Evolutionary conservation across 2,888 invertebrate genomes (phyloP).

Genomic region (Troglohyphantes excavatus): DNA sequence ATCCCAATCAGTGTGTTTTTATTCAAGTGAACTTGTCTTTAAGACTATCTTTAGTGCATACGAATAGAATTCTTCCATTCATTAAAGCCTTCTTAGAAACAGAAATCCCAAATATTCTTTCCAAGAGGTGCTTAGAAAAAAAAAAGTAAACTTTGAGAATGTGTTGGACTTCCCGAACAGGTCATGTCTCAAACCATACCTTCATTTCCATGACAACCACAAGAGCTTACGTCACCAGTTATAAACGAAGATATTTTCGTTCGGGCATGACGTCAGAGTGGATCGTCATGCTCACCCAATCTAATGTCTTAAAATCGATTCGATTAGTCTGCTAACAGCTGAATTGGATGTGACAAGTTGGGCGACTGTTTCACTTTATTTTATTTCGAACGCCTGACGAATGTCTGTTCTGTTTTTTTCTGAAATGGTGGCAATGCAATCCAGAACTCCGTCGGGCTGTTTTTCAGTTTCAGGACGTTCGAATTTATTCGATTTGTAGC

Average conservation of each 20-base stretch:
- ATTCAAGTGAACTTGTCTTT: neutral
- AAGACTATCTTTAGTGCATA: neutral
- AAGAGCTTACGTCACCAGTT: slow-evolving; percentile 54
- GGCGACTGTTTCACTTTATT: neutral
- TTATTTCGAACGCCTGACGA: neutral
- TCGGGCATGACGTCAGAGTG: slow-evolving; percentile 58
- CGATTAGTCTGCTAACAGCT: slow-evolving; percentile 45
- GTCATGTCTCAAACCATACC: slow-evolving; percentile 28
- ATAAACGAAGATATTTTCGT: slow-evolving; percentile 68
- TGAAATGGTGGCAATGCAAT: neutral
- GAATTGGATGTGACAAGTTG: slow-evolving; percentile 39
- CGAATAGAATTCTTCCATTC: neutral
- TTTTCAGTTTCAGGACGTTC: neutral
- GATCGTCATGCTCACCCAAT: slow-evolving; percentile 57
- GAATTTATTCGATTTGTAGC: neutral
- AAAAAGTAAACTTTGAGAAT: neutral
- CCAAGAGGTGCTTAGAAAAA: neutral
- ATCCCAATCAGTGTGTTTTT: too few relatives aligned
- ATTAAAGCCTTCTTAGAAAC: neutral
- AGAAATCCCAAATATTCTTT: neutral
- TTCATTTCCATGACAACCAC: slow-evolving; percentile 57
- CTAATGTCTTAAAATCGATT: slow-evolving; percentile 61
- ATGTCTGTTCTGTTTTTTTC: neutral
- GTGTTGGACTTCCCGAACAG: neutral
- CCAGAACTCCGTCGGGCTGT: neutral